Conservation (phyloP, 2,888 invertebrate genomes). For the Oligia strigilis region DNA sequence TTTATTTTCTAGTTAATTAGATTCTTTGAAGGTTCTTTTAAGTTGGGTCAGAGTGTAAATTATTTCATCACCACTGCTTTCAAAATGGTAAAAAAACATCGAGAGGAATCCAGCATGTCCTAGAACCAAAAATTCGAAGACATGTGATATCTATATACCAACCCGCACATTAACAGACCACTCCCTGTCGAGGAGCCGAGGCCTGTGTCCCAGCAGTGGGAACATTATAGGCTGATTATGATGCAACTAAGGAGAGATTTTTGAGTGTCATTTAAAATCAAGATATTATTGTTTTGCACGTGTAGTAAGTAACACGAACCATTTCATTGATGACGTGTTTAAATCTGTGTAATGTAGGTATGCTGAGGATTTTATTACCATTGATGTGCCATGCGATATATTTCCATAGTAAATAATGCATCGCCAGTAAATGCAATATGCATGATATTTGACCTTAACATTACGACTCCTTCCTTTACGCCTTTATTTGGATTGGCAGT, state of each 20-base stretch:
- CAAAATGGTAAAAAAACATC: too few relatives aligned
- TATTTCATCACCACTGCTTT: too few relatives aligned
- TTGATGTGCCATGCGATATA: background rate
- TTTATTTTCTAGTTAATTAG: background rate
- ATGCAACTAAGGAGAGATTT: background rate
- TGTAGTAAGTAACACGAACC: background rate
- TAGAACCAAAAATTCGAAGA: background rate
- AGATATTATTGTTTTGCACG: background rate
- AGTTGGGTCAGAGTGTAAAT: background rate
- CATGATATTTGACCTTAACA: constrained; percentile 41
- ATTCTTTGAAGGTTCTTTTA: background rate
- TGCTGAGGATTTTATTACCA: constrained; percentile 6
- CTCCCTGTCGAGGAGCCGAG: background rate
- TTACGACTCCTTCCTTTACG: constrained; percentile 37
- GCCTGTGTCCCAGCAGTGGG: background rate
- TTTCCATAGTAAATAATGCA: constrained; percentile 36
- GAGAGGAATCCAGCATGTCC: too few relatives aligned
- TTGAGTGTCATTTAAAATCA: too few relatives aligned
- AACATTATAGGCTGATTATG: background rate
- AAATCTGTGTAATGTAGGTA: background rate
- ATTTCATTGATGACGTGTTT: background rate
- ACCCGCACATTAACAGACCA: background rate
- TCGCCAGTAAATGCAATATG: background rate
- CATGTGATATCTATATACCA: background rate
- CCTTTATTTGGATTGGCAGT: constrained; percentile 21